phyloP scores from a whole-genome alignment of 2,797 vertebrate species.

The Cygnus olor region DNA sequence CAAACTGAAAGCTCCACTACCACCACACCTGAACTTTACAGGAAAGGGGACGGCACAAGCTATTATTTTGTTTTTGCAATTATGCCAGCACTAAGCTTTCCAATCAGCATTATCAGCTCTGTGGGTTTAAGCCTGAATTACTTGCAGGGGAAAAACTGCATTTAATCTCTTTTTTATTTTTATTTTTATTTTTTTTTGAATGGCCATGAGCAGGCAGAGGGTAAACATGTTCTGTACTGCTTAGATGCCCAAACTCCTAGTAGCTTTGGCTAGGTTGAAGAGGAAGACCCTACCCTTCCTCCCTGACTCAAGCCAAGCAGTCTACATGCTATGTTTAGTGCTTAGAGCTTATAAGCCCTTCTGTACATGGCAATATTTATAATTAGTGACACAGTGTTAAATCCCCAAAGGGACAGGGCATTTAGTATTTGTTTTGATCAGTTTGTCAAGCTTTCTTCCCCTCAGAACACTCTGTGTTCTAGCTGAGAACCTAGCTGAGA shows the following conservation, averaged over 20 bases:
- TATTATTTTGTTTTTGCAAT: not conserved
- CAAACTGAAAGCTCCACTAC: not conserved
- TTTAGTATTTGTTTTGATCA: slow-evolving; percentile 34
- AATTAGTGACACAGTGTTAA: slow-evolving; percentile 45
- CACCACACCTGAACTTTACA: not conserved
- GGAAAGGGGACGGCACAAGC: not conserved
- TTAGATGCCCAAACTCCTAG: not conserved
- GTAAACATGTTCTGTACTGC: not conserved
- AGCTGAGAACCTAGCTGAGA: not conserved
- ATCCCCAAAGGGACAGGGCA: slow-evolving; percentile 42
- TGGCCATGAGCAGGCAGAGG: not conserved
- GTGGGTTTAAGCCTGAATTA: not conserved
- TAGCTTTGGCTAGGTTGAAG: slow-evolving; percentile 16
- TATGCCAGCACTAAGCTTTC: not conserved
- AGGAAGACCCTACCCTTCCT: not conserved
- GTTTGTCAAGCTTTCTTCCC: slow-evolving; percentile 10
- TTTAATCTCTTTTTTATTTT: not conserved
- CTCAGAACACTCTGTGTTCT: not conserved
- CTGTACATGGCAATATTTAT: slow-evolving; percentile 58
- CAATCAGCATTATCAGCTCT: not conserved
- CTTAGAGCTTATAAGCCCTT: slow-evolving; percentile 57
- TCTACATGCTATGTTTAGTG: slow-evolving; percentile 41
- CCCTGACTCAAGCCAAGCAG: not conserved
- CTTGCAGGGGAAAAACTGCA: not conserved
- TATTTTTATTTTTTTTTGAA: not conserved